A percentile compares a stretch with the other conserved stretches of the same genome.
phyloP scores from a whole-genome alignment of 2,113 vertebrate species.

The Puffinus mauretanicus region DNA sequence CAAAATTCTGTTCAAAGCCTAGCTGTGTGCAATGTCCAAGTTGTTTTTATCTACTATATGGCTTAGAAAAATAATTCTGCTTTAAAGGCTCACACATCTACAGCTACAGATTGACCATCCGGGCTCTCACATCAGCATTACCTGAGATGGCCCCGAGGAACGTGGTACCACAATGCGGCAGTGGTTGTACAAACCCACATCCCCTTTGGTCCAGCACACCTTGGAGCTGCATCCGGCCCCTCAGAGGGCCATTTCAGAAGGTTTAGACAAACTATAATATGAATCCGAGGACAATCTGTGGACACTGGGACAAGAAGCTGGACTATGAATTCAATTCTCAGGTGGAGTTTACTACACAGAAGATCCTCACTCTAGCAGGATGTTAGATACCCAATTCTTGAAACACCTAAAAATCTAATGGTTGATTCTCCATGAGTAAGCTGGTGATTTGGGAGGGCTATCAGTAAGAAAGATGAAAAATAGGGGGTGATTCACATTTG shows the following conservation, averaged over 20 bases:
- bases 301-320: background rate
- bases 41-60: background rate
- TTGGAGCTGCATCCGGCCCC: background rate
- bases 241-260: background rate
- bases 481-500: background rate
- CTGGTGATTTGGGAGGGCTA: background rate
- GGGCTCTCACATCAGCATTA: background rate
- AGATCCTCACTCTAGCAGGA: background rate
- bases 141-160: background rate
- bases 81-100: background rate
- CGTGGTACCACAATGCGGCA: accelerated
- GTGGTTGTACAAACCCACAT: background rate
- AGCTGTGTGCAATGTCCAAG: background rate
- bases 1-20: background rate
- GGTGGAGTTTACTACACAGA: background rate
- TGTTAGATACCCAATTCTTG: background rate
- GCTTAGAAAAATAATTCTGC: background rate
- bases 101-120: background rate
- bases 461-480: background rate
- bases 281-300: background rate
- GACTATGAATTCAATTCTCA: background rate
- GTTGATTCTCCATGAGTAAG: background rate
- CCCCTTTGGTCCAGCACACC: background rate
- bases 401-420: background rate
- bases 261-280: background rate